These are phyloP conservation scores for Chauna torquata DNA, from an alignment of 2,113 vertebrate genomes.

Conservation along the genomic window DNA sequence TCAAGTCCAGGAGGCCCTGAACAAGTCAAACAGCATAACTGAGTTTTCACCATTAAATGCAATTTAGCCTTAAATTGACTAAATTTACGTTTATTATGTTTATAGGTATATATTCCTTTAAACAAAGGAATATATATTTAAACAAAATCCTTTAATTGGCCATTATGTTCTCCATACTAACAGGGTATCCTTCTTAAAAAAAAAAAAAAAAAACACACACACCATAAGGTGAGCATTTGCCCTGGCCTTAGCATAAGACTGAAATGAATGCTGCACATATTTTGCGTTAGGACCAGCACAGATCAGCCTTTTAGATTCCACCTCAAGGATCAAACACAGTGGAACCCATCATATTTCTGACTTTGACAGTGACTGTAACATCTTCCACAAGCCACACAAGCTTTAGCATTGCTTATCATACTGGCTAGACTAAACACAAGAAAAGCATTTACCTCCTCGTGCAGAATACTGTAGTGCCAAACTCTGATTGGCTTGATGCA, in stretches of 20 bases:
- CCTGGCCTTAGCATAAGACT: neutral
- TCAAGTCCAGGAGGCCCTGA: conserved; percentile 84
- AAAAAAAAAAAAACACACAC: neutral
- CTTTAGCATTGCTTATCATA: neutral
- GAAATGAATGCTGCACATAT: neutral
- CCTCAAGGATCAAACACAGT: neutral
- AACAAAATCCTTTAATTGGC: neutral
- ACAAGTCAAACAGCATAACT: neutral
- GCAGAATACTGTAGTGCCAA: neutral
- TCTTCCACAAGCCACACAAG: neutral
- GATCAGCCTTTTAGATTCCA: neutral
- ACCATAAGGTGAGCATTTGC: neutral
- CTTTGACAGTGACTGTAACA: neutral
- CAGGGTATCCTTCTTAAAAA: neutral
- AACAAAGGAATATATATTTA: no score
- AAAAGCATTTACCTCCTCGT: neutral
- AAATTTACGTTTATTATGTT: neutral
- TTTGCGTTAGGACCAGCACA: neutral
- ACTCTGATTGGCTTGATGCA: neutral
- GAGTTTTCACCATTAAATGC: neutral
- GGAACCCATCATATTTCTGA: neutral
- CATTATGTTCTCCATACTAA: neutral
- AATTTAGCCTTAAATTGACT: neutral
- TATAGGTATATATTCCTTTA: no score
- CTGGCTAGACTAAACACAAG: neutral